phyloP scores from a whole-genome alignment of 2,797 vertebrate species.

The Protosalanx chinensis region DNA sequence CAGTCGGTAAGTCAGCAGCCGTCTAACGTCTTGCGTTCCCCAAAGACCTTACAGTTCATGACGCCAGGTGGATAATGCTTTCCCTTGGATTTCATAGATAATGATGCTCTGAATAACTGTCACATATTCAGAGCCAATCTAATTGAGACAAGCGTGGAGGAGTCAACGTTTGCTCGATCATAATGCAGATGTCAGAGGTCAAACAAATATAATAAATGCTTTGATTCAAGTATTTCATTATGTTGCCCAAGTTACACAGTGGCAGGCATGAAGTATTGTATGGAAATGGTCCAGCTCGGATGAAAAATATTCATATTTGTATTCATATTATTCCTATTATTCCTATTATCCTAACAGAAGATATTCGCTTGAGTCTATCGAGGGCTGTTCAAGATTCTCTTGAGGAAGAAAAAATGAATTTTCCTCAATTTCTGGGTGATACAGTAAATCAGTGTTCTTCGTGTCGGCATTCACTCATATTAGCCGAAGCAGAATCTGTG shows the following conservation, averaged over 20 bases:
- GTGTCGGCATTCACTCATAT: slow-evolving; percentile 63
- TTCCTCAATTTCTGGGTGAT: slow-evolving; percentile 57
- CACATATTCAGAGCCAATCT: slow-evolving; percentile 9
- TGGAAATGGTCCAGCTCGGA: slow-evolving; percentile 22
- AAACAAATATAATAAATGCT: slow-evolving; percentile 45
- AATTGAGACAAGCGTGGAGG: slow-evolving; percentile 19
- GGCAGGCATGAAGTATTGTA: slow-evolving; percentile 51
- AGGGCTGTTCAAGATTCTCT: slow-evolving; percentile 49
- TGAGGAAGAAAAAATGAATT: slow-evolving; percentile 32
- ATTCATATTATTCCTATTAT: too few relatives aligned
- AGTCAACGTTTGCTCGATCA: slow-evolving; percentile 12
- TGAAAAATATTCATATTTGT: slow-evolving; percentile 24
- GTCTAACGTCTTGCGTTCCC: too few relatives aligned
- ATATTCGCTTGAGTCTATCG: slow-evolving; percentile 55
- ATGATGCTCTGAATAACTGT: neutral
- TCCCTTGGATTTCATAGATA: neutral
- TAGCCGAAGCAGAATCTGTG: slow-evolving; percentile 59
- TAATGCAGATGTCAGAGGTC: slow-evolving; percentile 27
- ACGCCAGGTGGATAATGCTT: too few relatives aligned
- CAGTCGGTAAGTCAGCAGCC: too few relatives aligned
- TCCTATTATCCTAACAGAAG: slow-evolving; percentile 20
- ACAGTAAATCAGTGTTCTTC: slow-evolving; percentile 55
- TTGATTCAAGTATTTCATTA: slow-evolving; percentile 43
- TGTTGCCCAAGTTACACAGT: slow-evolving; percentile 43
- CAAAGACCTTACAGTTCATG: too few relatives aligned